Evolutionary conservation across 2,888 invertebrate genomes (phyloP), one percentile per base, ranked within the genome.

Genomic region (Gymnoscelis rufifasciata): DNA sequence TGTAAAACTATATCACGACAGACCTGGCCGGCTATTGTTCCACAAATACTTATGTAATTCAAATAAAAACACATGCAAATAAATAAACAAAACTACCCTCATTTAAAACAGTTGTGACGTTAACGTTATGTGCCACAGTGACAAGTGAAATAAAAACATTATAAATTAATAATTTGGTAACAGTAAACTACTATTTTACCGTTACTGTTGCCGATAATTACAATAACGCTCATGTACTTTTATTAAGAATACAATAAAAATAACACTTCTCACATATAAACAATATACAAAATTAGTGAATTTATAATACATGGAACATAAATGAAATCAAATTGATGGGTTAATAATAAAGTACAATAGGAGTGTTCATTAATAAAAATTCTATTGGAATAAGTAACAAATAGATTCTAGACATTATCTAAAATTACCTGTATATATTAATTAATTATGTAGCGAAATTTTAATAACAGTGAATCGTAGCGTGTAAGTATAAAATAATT

Each of bases 371-470:
- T 52, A 29, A 51, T 44, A 38, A 6, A 52, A 51, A 53, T 45
- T 39, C 52, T 41, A 53, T 47, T 47, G 57, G 53, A 65, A 61
- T 53, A 40, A 51, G 60, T 53, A 61, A 68, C 62, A 45, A 62
- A 64, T 49, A 61, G 31, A 59, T 53, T 58, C 60, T 68, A 68
- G 56, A 62, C 59, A 45, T 64, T 57, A 66, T 61, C 59, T 66
- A 70, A 63, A 58, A 66, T 62, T 60, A 72, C 61, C 59, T 76
- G 77, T 79, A 74, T 72, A 71, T 69, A 71, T 69, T 58, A 58
- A 60, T 50, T 54, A 29, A 24, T n/a, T 60, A 62, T 64, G 63
- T 70, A 71, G 70, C 62, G 68, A 71, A 69, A 67, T 62, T 62
- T 57, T 43, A 65, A 61, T 57, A 59, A 63, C 58, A 66, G 68